Evolutionary conservation across 2,797 vertebrate species (phyloP), one percentile per base, ranked within the genome.

Genomic region (Eulemur coronatus): DNA sequence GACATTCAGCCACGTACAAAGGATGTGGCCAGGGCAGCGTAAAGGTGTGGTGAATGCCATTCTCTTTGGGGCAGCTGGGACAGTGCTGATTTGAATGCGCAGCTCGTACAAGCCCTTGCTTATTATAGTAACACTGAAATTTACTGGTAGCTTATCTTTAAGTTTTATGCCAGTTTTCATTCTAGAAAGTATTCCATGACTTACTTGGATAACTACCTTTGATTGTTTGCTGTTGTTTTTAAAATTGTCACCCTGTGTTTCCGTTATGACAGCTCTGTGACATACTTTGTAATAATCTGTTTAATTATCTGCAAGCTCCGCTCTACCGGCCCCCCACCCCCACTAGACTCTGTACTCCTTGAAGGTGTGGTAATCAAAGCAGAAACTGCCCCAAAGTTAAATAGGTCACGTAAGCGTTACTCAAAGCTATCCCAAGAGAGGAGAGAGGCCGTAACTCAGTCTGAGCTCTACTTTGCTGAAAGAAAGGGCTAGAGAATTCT

Each of bases 161-260:
- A 57, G 61, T 65, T 57, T 90, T 76, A 87, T 7, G 46, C 72
- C 63, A 65, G 55, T 46, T 81, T 82, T 86, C 55, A 10, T 72
- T 87, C 17, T 95, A 48, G 22, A 38, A 78, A 82, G 22, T 76
- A 57, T 67, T 59, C 22, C 2, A 26, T 89, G 63, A 33, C 17
- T 20, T 55, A 57, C 2, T 7, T 79, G 46, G 30, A 46, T 59
- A 80, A 14, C 30, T 85, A 52, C 5, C 9, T 82, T 87, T 50
- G 73, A 79, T 89, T 59, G 13, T 26, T 84, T 82, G 57, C 80
- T 70, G n/a, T 57, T 90, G 70, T 84, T 70, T 52, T 38, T 46
- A 84, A 52, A 63, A 52, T 82, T 94, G 59, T 55, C 43, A 10
- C 8, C 11, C 5, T 73, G 4, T 52, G 30, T 75, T 67, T 67